Percentiles rank a stretch among this genome's conserved stretches.
Evolutionary conservation across 1,140 invertebrate species (phyloP).

Genomic region (Euschistus heros): DNA sequence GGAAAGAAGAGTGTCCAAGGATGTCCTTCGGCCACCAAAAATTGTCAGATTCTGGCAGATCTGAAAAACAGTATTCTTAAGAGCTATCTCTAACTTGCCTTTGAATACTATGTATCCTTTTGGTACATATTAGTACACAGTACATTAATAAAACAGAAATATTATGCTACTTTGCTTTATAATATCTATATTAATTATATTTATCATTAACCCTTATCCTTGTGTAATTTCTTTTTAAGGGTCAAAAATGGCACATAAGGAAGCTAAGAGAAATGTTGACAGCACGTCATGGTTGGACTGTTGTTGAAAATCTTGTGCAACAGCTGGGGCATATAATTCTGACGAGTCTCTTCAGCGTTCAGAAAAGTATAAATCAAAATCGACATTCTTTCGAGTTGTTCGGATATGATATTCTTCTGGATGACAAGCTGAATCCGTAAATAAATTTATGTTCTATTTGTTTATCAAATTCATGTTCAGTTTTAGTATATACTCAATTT

Average conservation of each 20-base stretch:
- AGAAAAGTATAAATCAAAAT: slow-evolving; percentile 37
- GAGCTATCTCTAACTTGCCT: no score
- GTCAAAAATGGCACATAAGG: slow-evolving; percentile 38
- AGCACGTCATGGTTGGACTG: slow-evolving; percentile 34
- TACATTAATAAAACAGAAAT: no score
- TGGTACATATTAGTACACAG: no score
- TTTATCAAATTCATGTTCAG: no score
- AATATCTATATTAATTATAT: no score
- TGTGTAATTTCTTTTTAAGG: slow-evolving; percentile 26
- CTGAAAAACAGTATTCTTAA: no score
- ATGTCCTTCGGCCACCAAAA: no score
- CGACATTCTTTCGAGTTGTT: slow-evolving; percentile 51
- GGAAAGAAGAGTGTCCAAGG: no score
- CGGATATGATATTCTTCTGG: slow-evolving; percentile 54
- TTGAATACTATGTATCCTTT: no score
- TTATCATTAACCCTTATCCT: not conserved
- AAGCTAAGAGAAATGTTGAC: slow-evolving; percentile 36
- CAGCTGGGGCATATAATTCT: slow-evolving; percentile 45
- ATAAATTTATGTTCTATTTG: slow-evolving; percentile 17
- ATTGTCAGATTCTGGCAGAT: no score
- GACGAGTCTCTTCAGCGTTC: slow-evolving; percentile 43
- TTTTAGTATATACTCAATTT: no score
- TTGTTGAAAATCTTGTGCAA: slow-evolving; percentile 42
- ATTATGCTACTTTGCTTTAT: no score
- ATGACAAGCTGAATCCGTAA: slow-evolving; percentile 43